Evolutionary conservation across 2,797 vertebrate species (phyloP).

Genomic region (Odontamblyopus lacepedii): DNA sequence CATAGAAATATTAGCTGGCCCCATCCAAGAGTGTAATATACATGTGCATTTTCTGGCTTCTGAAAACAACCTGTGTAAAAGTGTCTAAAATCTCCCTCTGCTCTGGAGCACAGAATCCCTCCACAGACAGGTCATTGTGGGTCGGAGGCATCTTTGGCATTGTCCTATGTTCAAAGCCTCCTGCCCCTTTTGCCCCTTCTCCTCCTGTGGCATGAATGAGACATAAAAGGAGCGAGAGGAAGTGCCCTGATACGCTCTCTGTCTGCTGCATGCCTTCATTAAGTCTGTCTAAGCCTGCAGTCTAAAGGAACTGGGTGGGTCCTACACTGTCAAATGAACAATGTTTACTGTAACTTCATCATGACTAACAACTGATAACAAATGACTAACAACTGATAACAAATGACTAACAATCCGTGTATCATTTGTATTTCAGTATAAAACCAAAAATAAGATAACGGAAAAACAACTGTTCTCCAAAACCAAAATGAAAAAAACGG

Average conservation of each 20-base stretch:
- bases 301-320: conserved; percentile 39
- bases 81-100: no score
- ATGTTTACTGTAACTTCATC: background rate
- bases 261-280: conserved; percentile 58
- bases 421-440: no score
- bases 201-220: conserved; percentile 24
- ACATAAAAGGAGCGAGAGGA: conserved; percentile 36
- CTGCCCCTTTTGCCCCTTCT: conserved; percentile 12
- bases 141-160: background rate
- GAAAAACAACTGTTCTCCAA: no score
- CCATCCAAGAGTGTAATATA: no score
- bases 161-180: background rate
- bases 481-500: no score
- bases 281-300: conserved; percentile 48
- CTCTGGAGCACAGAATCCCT: conserved; percentile 38
- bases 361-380: no score
- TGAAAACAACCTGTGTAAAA: no score
- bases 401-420: no score
- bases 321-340: background rate
- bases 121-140: conserved; percentile 39
- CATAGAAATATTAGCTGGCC: no score
- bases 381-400: no score
- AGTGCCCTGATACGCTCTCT: conserved; percentile 47
- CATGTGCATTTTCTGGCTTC: no score
- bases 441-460: no score